Evolutionary conservation across 2,113 vertebrate species (phyloP).

Genomic region (Poeciliopsis occidentalis): DNA sequence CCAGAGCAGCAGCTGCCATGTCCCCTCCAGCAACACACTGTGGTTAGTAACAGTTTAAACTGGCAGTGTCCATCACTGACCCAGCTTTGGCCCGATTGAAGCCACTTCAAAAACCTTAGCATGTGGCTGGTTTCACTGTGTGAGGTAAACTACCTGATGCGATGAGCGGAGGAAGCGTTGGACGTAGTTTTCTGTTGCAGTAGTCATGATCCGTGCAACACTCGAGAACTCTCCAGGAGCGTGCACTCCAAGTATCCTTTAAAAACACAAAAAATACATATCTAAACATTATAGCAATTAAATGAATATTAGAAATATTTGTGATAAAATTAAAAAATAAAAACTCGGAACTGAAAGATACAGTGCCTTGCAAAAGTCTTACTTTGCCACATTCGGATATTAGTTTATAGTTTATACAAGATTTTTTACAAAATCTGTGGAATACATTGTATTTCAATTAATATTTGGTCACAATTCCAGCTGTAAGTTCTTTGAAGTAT

Average conservation of each 20-base stretch:
- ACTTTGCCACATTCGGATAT: too few species aligned
- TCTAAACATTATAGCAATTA: neutral
- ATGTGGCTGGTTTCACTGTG: slow-evolving; percentile 34
- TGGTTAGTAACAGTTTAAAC: slow-evolving; percentile 79
- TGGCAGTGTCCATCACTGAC: slow-evolving; percentile 65
- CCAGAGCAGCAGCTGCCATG: slow-evolving; percentile 52
- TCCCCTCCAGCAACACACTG: slow-evolving; percentile 61
- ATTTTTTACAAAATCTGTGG: neutral
- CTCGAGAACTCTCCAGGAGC: slow-evolving; percentile 87
- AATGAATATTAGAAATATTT: slow-evolving; percentile 12
- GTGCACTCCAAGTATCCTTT: slow-evolving; percentile 89
- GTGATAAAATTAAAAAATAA: neutral
- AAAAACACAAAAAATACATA: neutral
- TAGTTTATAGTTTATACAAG: neutral
- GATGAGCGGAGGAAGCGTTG: slow-evolving; percentile 88
- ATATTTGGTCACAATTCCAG: neutral
- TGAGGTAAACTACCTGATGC: slow-evolving; percentile 80
- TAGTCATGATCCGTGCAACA: slow-evolving; percentile 93
- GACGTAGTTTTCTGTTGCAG: slow-evolving; percentile 92
- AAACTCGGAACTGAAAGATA: neutral
- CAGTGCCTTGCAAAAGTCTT: neutral
- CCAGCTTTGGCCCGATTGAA: slow-evolving; percentile 29
- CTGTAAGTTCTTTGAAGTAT: neutral
- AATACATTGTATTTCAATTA: too few species aligned
- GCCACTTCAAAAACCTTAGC: slow-evolving; percentile 31